A percentile compares a stretch with the other conserved stretches of the same genome.
phyloP scores from a whole-genome alignment of 2,797 vertebrate genomes.

The Molothrus aeneus region DNA sequence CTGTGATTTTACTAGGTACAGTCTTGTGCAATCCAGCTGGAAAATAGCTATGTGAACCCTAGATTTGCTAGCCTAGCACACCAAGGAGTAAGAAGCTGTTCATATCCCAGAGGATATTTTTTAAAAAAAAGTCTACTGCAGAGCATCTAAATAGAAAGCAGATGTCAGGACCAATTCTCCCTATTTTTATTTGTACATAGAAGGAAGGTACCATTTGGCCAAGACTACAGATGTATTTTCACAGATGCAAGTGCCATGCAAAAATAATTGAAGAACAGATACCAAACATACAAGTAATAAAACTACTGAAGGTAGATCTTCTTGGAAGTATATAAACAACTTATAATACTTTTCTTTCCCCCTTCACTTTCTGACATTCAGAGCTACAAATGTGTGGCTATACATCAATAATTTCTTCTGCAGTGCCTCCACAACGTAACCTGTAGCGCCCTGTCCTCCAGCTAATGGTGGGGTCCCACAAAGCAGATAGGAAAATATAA shows the following conservation, averaged over 20 bases:
- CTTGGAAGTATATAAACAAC: conserved; percentile 81
- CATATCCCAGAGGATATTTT: conserved; percentile 60
- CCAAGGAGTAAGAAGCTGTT: conserved; percentile 67
- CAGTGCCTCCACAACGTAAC: conserved; percentile 94
- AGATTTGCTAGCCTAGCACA: conserved; percentile 14
- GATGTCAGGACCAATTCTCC: conserved; percentile 69
- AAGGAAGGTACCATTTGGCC: conserved; percentile 76
- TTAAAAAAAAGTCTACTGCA: conserved; percentile 69
- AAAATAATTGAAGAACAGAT: conserved; percentile 86
- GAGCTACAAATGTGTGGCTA: conserved; percentile 78
- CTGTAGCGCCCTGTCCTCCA: conserved; percentile 97
- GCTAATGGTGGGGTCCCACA: conserved; percentile 98
- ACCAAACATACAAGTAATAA: conserved; percentile 81
- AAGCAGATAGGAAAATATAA: conserved; percentile 95
- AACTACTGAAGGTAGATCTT: conserved; percentile 80
- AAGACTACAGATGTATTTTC: conserved; percentile 75
- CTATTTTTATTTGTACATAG: conserved; percentile 63
- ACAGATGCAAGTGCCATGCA: conserved; percentile 85
- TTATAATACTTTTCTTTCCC: conserved; percentile 75
- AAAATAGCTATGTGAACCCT: not conserved
- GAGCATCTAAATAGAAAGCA: conserved; percentile 62
- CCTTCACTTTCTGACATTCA: conserved; percentile 62
- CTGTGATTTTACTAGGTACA: not conserved
- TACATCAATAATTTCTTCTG: conserved; percentile 95
- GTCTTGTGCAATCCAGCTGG: not conserved